Percentiles rank a stretch among this genome's conserved stretches.
phyloP scores from a whole-genome alignment of 2,113 vertebrate genomes.

The Rattus rattus region DNA sequence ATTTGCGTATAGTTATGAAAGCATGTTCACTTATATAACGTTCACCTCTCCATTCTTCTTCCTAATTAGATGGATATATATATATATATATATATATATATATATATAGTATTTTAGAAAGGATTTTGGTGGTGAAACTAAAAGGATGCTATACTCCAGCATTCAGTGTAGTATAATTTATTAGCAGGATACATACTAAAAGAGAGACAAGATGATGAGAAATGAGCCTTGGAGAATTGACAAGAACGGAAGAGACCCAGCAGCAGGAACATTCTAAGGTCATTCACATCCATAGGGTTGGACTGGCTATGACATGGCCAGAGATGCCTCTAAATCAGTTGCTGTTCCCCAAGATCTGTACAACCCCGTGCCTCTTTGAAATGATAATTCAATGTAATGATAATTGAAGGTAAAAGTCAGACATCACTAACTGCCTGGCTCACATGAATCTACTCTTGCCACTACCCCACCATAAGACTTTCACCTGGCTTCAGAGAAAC shows the following conservation, averaged over 20 bases:
- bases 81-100: neutral
- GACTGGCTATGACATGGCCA: neutral
- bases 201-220: neutral
- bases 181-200: neutral
- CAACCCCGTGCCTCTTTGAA: neutral
- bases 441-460: rapidly evolving
- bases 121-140: neutral
- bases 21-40: neutral
- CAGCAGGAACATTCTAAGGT: neutral
- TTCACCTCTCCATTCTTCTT: neutral
- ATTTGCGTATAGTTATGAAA: neutral
- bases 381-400: neutral
- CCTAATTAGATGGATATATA: neutral
- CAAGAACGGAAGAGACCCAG: neutral
- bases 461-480: too few species aligned
- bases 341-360: neutral
- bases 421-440: neutral
- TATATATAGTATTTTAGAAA: neutral
- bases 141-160: neutral
- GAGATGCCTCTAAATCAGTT: neutral
- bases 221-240: neutral
- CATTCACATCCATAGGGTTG: too few species aligned
- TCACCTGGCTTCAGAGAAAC: neutral
- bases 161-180: neutral
- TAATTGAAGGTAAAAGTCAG: neutral